A percentile compares a stretch with the other conserved stretches of the same genome.
Evolutionary conservation across 2,113 vertebrate genomes (phyloP).

Genomic region (Ciconia stormi): DNA sequence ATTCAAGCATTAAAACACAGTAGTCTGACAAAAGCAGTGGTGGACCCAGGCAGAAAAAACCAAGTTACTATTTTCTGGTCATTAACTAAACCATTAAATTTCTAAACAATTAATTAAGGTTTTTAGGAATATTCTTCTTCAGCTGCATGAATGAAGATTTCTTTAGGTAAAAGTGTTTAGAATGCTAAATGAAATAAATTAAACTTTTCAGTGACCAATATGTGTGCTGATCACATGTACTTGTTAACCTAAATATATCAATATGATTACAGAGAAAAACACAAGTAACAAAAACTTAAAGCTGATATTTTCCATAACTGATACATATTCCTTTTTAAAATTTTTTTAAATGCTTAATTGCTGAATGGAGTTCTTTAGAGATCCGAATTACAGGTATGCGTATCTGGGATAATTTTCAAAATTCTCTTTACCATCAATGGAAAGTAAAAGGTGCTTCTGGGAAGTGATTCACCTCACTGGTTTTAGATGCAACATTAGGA

Average conservation of each 20-base stretch:
- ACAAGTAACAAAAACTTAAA: background rate
- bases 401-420: background rate
- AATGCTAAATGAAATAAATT: background rate
- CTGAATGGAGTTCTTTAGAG: background rate
- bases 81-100: background rate
- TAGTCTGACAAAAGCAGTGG: background rate
- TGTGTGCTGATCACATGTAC: background rate
- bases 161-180: background rate
- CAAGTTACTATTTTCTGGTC: background rate
- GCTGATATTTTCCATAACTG: background rate
- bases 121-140: background rate
- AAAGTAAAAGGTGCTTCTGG: background rate
- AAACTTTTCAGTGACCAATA: background rate
- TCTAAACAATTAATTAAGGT: background rate
- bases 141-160: background rate
- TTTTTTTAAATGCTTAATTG: background rate
- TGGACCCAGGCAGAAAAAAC: background rate
- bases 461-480: background rate
- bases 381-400: background rate
- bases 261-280: background rate
- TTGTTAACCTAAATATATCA: background rate
- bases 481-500: background rate
- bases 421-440: background rate
- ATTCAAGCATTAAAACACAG: background rate
- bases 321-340: background rate